phyloP scores from a whole-genome alignment of 2,888 invertebrate genomes.

The Tridacna crocea region DNA sequence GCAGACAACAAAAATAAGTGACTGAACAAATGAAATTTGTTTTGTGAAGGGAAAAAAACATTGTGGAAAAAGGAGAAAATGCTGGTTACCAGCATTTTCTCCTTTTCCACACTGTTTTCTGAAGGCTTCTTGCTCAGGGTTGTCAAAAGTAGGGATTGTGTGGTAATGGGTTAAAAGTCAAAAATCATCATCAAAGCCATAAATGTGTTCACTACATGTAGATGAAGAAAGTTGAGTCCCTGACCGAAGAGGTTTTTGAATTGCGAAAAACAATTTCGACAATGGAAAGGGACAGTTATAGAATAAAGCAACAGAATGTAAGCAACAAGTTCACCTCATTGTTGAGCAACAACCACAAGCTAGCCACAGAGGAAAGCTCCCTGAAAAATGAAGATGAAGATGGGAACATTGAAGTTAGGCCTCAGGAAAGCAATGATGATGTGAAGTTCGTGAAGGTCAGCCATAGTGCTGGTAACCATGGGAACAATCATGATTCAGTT shows the following conservation, averaged over 20 bases:
- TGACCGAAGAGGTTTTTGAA: conserved; percentile 67
- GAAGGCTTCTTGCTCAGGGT: no score
- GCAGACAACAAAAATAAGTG: no score
- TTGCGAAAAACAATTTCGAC: conserved; percentile 59
- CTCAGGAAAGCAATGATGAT: not conserved
- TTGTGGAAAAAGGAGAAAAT: no score
- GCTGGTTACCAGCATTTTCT: no score
- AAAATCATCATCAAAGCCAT: not conserved
- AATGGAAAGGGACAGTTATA: conserved; percentile 65
- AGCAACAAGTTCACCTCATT: conserved; percentile 1
- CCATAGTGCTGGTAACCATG: conserved; percentile 9
- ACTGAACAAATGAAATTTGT: no score
- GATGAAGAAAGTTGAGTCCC: conserved; percentile 69
- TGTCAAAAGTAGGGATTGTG: no score
- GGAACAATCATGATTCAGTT: not conserved
- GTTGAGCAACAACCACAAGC: not conserved
- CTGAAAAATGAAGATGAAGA: not conserved
- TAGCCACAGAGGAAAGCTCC: not conserved
- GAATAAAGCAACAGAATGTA: conserved; percentile 46
- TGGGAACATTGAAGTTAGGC: not conserved
- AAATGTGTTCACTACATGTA: conserved; percentile 13
- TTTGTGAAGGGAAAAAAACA: no score
- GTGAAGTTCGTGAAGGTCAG: not conserved
- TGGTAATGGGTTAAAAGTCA: no score
- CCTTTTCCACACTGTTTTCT: no score